These are phyloP conservation scores for Chaetogeoica ovagalla DNA, from an alignment of 2,888 invertebrate species.

Conservation along the genomic window DNA sequence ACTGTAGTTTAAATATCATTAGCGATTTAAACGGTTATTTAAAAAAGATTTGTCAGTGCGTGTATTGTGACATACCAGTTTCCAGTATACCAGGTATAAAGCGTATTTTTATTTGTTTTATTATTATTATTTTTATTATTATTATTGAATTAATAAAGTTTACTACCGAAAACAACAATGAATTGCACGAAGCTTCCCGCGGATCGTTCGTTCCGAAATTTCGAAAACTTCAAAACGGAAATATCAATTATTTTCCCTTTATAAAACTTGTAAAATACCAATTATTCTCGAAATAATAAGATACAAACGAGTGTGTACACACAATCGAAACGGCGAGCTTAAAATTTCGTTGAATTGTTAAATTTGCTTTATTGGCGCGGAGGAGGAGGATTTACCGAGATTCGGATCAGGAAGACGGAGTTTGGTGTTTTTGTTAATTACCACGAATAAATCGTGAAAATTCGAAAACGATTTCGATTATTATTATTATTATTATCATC, in stretches of 20 bases:
- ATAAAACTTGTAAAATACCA: background rate
- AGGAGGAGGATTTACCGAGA: too few species aligned
- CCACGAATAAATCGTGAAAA: too few species aligned
- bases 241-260: conserved; percentile 19
- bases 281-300: too few species aligned
- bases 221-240: background rate
- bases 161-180: conserved; percentile 4
- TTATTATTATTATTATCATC: too few species aligned
- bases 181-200: conserved; percentile 2
- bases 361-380: too few species aligned
- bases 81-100: background rate
- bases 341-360: too few species aligned
- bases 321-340: too few species aligned
- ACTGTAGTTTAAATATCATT: conserved; percentile 3
- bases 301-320: too few species aligned
- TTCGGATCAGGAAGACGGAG: too few species aligned
- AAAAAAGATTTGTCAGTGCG: background rate
- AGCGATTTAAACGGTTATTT: conserved; percentile 21
- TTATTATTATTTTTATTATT: background rate
- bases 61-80: background rate
- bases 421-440: too few species aligned
- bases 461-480: too few species aligned
- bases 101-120: background rate
- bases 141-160: background rate
- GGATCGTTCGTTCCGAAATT: background rate